phyloP scores from a whole-genome alignment of 2,888 invertebrate species.

The Lasioglossum villosulum region DNA sequence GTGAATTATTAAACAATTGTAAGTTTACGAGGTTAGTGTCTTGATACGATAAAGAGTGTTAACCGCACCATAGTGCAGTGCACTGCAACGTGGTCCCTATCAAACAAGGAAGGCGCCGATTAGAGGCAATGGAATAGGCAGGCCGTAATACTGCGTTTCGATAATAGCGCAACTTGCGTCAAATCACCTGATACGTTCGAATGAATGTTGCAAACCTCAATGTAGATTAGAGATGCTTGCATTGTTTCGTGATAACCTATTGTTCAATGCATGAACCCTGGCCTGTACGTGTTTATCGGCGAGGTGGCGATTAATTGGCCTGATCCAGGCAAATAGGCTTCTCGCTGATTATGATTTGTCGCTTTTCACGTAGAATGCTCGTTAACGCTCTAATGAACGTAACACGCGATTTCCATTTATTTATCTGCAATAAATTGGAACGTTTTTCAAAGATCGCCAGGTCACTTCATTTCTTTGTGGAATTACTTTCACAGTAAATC shows the following conservation, averaged over 20 bases:
- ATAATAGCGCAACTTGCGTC: conserved; percentile 61
- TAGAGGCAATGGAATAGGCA: conserved; percentile 28
- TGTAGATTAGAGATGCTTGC: conserved; percentile 73
- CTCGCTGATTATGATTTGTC: not conserved
- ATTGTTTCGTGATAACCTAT: conserved; percentile 76
- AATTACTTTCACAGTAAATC: too few relatives aligned
- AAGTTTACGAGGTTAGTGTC: too few relatives aligned
- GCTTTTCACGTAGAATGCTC: not conserved
- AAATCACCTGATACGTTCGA: conserved; percentile 72
- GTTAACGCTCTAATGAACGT: not conserved
- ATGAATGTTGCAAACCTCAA: conserved; percentile 70
- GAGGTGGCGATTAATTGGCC: conserved; percentile 26
- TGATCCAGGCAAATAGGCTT: not conserved
- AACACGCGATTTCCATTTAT: not conserved
- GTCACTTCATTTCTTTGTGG: too few relatives aligned
- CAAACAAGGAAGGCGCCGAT: conserved; percentile 56
- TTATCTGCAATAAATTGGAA: not conserved
- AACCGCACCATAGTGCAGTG: not conserved
- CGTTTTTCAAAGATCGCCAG: not conserved
- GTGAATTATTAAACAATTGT: too few relatives aligned
- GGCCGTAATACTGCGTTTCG: conserved; percentile 34
- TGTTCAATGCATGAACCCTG: conserved; percentile 74
- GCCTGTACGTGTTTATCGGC: conserved; percentile 21
- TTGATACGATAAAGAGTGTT: not conserved
- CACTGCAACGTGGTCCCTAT: conserved; percentile 15